These are phyloP conservation scores for Trichosurus vulpecula DNA, from an alignment of 2,797 vertebrate genomes.

Conservation along the genomic window DNA sequence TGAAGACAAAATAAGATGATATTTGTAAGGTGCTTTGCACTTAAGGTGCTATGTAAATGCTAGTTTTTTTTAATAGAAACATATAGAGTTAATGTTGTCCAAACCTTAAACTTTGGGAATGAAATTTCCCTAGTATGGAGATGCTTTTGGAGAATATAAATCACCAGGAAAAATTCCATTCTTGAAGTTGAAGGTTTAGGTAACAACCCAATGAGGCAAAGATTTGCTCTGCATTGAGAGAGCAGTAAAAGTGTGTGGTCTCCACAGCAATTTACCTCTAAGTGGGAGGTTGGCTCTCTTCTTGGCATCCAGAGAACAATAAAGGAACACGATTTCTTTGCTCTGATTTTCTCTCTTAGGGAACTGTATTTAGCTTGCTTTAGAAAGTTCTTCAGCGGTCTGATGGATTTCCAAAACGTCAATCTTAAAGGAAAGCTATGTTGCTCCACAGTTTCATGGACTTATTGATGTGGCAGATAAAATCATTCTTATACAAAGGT, in stretches of 20 bases:
- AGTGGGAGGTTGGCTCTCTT: background rate
- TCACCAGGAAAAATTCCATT: background rate
- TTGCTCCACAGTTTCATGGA: background rate
- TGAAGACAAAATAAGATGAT: background rate
- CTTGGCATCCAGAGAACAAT: background rate
- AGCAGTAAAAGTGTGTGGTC: background rate
- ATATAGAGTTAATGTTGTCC: background rate
- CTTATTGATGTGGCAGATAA: background rate
- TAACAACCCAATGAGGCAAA: background rate
- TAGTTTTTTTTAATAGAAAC: background rate
- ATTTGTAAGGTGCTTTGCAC: background rate
- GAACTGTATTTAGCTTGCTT: background rate
- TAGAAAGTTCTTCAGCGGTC: background rate
- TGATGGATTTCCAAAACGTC: background rate
- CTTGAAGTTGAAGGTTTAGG: background rate
- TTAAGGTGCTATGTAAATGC: background rate
- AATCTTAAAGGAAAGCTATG: background rate
- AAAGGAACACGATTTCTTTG: background rate
- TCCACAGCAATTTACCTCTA: background rate
- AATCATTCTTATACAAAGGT: background rate
- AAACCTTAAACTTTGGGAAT: background rate
- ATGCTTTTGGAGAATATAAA: background rate
- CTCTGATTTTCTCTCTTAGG: background rate
- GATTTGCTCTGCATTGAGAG: background rate
- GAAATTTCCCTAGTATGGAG: background rate